phyloP scores from a whole-genome alignment of 2,888 invertebrate species.

The Dryomyza anilis region DNA sequence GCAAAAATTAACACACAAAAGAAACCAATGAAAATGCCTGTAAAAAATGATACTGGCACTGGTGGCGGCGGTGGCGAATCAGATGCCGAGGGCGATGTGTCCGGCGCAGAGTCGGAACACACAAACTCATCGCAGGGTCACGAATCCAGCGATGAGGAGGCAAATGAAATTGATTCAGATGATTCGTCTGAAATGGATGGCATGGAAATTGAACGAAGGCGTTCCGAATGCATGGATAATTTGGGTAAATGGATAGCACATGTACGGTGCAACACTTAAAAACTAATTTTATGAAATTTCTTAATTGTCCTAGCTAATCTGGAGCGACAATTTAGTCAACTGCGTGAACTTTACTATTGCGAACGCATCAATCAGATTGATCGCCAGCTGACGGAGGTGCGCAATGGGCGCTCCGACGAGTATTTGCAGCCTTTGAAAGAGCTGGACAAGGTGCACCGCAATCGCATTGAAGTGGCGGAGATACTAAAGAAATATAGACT shows the following conservation, averaged over 20 bases:
- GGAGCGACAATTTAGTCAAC: conserved; percentile 84
- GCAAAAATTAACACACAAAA: not conserved
- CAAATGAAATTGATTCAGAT: conserved; percentile 81
- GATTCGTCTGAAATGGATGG: conserved; percentile 92
- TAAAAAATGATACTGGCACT: conserved; percentile 73
- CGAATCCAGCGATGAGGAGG: conserved; percentile 74
- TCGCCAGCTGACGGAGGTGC: conserved; percentile 82
- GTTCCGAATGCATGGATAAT: conserved; percentile 84
- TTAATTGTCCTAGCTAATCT: conserved; percentile 72
- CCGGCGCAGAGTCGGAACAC: conserved; percentile 73
- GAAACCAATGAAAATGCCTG: conserved; percentile 64
- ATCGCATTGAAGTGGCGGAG: conserved; percentile 88
- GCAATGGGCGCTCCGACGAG: conserved; percentile 83
- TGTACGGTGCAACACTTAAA: not conserved
- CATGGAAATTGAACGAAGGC: conserved; percentile 83
- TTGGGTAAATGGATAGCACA: conserved; percentile 63
- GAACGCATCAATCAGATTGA: conserved; percentile 84
- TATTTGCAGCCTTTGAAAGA: conserved; percentile 85
- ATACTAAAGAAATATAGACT: conserved; percentile 78
- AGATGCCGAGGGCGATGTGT: conserved; percentile 68
- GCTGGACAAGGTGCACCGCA: conserved; percentile 84
- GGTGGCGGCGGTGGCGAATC: no score
- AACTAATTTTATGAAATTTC: not conserved
- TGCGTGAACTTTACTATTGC: conserved; percentile 87
- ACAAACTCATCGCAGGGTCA: conserved; percentile 72